phyloP scores from a whole-genome alignment of 2,888 invertebrate species.

The Melangyna quadrimaculata region DNA sequence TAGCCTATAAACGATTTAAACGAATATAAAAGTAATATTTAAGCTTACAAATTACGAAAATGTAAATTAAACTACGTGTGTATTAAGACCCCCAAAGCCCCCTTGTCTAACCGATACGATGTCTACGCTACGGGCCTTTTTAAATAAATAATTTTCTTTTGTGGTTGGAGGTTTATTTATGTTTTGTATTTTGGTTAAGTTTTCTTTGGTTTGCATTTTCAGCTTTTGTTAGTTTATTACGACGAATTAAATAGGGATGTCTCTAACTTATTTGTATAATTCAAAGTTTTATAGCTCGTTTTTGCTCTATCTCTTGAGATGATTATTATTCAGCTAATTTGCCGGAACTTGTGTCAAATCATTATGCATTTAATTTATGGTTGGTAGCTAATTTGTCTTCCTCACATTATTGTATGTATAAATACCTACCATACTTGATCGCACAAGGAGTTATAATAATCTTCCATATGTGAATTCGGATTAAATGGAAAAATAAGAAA shows the following conservation, averaged over 20 bases:
- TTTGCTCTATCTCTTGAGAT: background rate
- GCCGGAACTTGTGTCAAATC: background rate
- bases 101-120: background rate
- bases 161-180: background rate
- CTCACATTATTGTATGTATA: background rate
- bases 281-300: background rate
- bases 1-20: too few relatives aligned
- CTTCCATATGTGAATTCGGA: background rate
- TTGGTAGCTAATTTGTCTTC: background rate
- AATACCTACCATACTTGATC: background rate
- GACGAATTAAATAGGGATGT: conserved; percentile 25
- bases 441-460: background rate
- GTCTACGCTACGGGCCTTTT: background rate
- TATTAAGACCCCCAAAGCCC: too few relatives aligned
- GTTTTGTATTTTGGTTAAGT: background rate
- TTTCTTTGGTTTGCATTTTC: background rate
- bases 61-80: too few relatives aligned
- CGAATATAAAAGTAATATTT: too few relatives aligned
- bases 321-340: background rate
- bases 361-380: background rate
- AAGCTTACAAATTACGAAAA: background rate
- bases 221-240: background rate
- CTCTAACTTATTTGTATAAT: conserved; percentile 27
- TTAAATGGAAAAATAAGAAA: background rate
- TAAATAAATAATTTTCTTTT: background rate